Percentiles rank a stretch among this genome's conserved stretches.
phyloP scores from a whole-genome alignment of 1,140 invertebrate species.

The Adoxophyes honmai region DNA sequence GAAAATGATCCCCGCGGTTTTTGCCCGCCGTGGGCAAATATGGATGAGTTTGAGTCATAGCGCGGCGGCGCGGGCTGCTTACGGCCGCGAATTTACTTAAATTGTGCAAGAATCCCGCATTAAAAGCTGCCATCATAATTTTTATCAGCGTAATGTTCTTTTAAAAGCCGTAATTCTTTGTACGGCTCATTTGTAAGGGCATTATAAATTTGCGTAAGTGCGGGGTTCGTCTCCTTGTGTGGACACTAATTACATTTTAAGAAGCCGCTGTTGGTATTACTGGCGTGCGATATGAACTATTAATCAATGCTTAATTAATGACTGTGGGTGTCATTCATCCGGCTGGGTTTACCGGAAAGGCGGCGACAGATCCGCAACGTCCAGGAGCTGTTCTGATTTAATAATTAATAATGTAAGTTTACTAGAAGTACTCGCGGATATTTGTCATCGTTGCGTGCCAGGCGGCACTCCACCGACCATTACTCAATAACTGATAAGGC shows the following conservation, averaged over 20 bases:
- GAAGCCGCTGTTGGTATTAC: constrained; percentile 7
- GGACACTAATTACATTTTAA: not conserved
- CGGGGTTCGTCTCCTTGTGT: constrained; percentile 1
- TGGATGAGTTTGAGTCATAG: constrained; percentile 24
- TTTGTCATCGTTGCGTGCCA: constrained; percentile 41
- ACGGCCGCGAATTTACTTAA: constrained; percentile 18
- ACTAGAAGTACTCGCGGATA: constrained; percentile 62
- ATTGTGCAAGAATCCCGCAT: constrained; percentile 21
- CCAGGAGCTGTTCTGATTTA: constrained; percentile 53
- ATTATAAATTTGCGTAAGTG: constrained; percentile 14
- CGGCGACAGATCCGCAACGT: constrained; percentile 52
- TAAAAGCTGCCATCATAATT: constrained; percentile 19
- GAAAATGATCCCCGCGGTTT: constrained; percentile 26
- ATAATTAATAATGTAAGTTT: constrained; percentile 62
- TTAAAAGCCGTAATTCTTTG: constrained; percentile 16
- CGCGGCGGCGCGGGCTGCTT: constrained; percentile 18
- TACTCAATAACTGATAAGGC: constrained; percentile 33
- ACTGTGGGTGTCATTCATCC: constrained; percentile 33
- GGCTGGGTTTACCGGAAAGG: constrained; percentile 48
- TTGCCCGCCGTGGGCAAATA: constrained; percentile 26
- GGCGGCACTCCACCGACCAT: constrained; percentile 27
- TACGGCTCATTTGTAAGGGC: constrained; percentile 9
- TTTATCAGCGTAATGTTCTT: constrained; percentile 24
- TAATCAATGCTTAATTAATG: constrained; percentile 12
- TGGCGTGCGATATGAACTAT: not conserved